A percentile compares a stretch with the other conserved stretches of the same genome.
These are phyloP conservation scores for Eubucco bourcierii DNA, from an alignment of 2,113 vertebrate species.

Conservation along the genomic window DNA sequence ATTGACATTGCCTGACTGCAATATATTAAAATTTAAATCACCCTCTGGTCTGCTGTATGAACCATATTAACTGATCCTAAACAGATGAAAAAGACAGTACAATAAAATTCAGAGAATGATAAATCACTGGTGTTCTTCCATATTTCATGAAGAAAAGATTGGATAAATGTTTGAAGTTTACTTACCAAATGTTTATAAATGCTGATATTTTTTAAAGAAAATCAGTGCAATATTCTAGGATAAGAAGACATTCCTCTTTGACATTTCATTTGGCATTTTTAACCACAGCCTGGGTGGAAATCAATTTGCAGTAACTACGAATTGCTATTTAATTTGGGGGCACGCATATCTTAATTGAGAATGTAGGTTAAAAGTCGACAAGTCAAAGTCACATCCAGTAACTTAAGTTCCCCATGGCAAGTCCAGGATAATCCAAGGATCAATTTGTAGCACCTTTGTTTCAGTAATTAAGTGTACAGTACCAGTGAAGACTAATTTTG, in stretches of 20 bases:
- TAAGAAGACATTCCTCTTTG: conserved; percentile 37
- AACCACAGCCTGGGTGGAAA: conserved; percentile 41
- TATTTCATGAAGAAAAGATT: conserved; percentile 50
- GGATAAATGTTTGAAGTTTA: conserved; percentile 45
- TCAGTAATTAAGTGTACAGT: not conserved
- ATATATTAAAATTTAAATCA: conserved; percentile 79
- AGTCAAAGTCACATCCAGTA: not conserved
- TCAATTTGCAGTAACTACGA: conserved; percentile 43
- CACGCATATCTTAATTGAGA: conserved; percentile 50
- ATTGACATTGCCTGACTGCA: conserved; percentile 45
- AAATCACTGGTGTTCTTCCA: conserved; percentile 39
- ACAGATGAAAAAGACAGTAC: conserved; percentile 64
- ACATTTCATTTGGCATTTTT: conserved; percentile 46
- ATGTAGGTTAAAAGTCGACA: not conserved
- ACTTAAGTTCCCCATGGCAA: not conserved
- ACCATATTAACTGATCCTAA: conserved; percentile 72
- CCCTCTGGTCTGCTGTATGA: conserved; percentile 59
- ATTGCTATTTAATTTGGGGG: conserved; percentile 1
- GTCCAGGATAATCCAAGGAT: not conserved
- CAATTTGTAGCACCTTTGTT: conserved; percentile 11
- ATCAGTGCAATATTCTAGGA: conserved; percentile 29
- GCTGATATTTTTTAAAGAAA: conserved; percentile 31
- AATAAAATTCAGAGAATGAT: conserved; percentile 63
- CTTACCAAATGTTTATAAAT: conserved; percentile 51
- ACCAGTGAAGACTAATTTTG: not conserved